Base-by-base conservation (phyloP, 2,888 invertebrate species). In the Heteromyza rotundicornis region DNA sequence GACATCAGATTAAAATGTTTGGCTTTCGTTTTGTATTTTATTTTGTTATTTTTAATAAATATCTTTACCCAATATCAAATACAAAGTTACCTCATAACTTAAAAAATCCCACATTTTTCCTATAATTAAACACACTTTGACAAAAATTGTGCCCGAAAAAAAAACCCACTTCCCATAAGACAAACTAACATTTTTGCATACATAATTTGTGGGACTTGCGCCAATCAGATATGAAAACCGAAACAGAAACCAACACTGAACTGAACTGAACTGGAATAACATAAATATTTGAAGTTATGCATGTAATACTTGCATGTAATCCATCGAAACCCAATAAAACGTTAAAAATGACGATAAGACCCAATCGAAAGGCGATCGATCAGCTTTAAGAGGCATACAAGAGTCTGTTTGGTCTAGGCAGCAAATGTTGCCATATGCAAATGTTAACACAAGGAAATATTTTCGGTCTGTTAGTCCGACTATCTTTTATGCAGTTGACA, bases 81-180 rank as follows among this genome's bases (percentile, higher is more conserved):
- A 27, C 27, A 53, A 53, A 53, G 53, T 53, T 35, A 27, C 53
- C 17, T n/a, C 32, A 32, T 32, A 53, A 53, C 32, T 32, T 53
- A 53, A 24, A 53, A n/a, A n/a, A n/a, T n/a, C n/a, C n/a, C n/a
- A 53, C 23, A 35, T 14, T 32, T 32, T 32, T 32, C 32, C 32
- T 32, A 32, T 32, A 32, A 32, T 32, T 32, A 32, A 32, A 32
- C 32, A 32, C 12, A 32, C 32, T 8, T 8, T 32, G 12, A 32
- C 32, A 32, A 32, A 32, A 32, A 32, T 32, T 32, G 12, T 32
- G 32, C 7, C 32, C 32, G 32, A 5, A 32, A 5, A 8, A 32
- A 32, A 32, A 32, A 5, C 32, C 12, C 32, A 12, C 32, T 32
- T 32, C 32, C 32, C 32, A 32, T 32, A 32, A 32, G 7, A 5